Evolutionary conservation across 2,888 invertebrate species (phyloP).

Genomic region (Automeris io): DNA sequence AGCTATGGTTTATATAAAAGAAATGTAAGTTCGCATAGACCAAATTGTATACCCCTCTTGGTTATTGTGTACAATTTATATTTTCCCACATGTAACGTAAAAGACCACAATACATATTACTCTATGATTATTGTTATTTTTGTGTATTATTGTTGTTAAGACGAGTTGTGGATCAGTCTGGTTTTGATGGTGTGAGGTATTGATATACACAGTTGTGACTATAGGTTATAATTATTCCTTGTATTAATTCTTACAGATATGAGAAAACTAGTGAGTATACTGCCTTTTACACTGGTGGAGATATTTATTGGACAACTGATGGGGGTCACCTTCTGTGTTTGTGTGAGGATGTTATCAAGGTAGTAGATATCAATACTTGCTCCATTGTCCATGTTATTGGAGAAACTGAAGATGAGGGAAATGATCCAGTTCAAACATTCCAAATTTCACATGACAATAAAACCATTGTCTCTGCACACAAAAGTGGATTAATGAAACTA

Average conservation of each 20-base stretch:
- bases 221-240: not conserved
- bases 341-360: conserved; percentile 82
- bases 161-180: too few species aligned
- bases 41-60: not conserved
- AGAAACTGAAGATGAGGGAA: conserved; percentile 69
- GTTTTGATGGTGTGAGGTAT: too few species aligned
- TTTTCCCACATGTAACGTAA: too few species aligned
- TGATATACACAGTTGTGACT: too few species aligned
- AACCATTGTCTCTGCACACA: conserved; percentile 85
- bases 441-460: conserved; percentile 80
- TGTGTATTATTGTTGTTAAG: too few species aligned
- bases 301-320: conserved; percentile 84
- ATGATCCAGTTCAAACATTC: conserved; percentile 86
- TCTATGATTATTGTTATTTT: too few species aligned
- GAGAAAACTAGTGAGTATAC: conserved; percentile 83
- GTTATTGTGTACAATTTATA: too few species aligned
- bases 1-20: not conserved
- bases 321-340: conserved; percentile 85
- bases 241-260: conserved; percentile 74
- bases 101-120: too few species aligned
- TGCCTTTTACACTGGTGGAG: conserved; percentile 90
- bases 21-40: not conserved
- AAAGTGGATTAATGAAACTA: conserved; percentile 88
- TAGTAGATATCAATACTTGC: conserved; percentile 82
- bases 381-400: conserved; percentile 75